Percentiles rank a stretch among this genome's conserved stretches.
Evolutionary conservation across 2,888 invertebrate species (phyloP).

Genomic region (Aleiodes testaceus): DNA sequence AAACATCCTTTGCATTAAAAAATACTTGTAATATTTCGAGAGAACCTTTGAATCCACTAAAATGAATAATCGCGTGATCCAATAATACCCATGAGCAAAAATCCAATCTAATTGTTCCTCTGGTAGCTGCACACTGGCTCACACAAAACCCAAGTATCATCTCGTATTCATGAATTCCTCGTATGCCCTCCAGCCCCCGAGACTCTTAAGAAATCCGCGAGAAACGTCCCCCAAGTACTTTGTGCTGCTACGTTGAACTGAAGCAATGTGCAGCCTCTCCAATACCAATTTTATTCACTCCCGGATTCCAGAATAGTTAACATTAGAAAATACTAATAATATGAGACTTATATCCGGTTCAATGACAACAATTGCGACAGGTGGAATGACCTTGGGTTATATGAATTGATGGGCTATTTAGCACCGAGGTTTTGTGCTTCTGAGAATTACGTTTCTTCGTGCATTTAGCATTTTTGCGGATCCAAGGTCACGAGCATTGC

Average conservation of each 20-base stretch:
- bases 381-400: neutral
- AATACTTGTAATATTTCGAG: too few species aligned
- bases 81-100: too few species aligned
- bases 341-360: constrained; percentile 35
- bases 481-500: neutral
- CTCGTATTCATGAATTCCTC: constrained; percentile 63
- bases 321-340: constrained; percentile 42
- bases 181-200: constrained; percentile 50
- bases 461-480: neutral
- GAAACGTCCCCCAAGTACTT: constrained; percentile 42
- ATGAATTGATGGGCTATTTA: constrained; percentile 8
- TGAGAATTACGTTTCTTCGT: constrained; percentile 9
- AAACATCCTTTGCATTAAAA: too few species aligned
- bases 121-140: too few species aligned
- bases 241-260: neutral
- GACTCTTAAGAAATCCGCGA: constrained; percentile 39
- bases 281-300: constrained; percentile 17
- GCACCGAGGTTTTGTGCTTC: neutral
- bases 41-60: too few species aligned
- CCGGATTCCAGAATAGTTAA: constrained; percentile 36
- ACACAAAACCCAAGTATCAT: too few species aligned
- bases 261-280: constrained; percentile 32
- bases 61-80: too few species aligned
- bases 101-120: too few species aligned
- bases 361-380: constrained; percentile 24